Evolutionary conservation across 2,797 vertebrate genomes (phyloP).

Genomic region (Margarornis squamiger): DNA sequence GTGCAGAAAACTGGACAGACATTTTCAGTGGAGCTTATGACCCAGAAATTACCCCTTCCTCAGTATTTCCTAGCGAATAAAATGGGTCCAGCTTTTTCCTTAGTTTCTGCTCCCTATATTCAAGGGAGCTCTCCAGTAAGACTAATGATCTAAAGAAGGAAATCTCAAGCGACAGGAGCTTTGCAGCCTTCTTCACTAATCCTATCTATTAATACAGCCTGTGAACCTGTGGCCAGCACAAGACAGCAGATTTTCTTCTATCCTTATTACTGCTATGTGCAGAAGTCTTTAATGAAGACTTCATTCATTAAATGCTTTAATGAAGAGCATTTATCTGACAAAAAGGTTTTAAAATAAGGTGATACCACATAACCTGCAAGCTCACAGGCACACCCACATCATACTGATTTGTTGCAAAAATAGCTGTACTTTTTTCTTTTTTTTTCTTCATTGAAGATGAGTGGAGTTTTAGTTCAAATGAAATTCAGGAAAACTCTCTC

Average conservation of each 20-base stretch:
- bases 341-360: neutral
- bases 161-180: conserved; percentile 61
- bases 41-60: neutral
- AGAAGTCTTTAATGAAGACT: too few relatives aligned
- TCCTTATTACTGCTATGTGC: neutral
- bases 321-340: neutral
- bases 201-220: conserved; percentile 78
- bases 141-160: conserved; percentile 59
- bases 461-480: neutral
- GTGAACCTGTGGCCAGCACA: conserved; percentile 55
- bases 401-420: neutral
- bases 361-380: neutral
- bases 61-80: conserved; percentile 4
- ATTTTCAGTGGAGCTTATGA: conserved; percentile 18
- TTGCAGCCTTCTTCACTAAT: conserved; percentile 76
- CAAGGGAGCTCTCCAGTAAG: neutral
- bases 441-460: neutral
- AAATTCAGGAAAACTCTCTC: neutral
- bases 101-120: conserved; percentile 20
- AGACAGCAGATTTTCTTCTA: conserved; percentile 46
- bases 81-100: conserved; percentile 40
- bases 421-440: neutral
- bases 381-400: neutral
- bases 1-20: conserved; percentile 68
- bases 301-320: too few relatives aligned